These are phyloP conservation scores for Mimachlamys varia DNA, from an alignment of 2,888 invertebrate species.

Conservation along the genomic window DNA sequence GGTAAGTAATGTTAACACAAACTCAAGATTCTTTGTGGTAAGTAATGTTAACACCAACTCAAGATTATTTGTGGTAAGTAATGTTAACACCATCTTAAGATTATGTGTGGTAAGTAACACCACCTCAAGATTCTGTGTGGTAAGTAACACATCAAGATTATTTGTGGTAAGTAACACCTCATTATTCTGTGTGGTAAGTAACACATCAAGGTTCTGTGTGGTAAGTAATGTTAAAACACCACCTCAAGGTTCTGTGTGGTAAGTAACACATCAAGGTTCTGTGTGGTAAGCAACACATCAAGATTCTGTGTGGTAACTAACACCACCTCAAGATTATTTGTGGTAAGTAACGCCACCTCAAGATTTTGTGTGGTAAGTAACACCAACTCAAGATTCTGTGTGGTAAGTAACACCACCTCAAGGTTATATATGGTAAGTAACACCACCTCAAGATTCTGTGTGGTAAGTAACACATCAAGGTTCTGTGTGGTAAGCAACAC, in stretches of 20 bases:
- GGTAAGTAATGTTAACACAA: too few species aligned
- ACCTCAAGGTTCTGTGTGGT: constrained; percentile 80
- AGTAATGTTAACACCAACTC: too few species aligned
- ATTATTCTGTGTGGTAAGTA: constrained; percentile 78
- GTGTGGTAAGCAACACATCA: constrained; percentile 77
- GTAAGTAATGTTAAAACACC: constrained; percentile 70
- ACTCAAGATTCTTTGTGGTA: too few species aligned
- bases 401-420: too few species aligned
- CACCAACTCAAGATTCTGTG: too few species aligned
- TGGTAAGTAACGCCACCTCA: too few species aligned
- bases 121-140: constrained; percentile 79
- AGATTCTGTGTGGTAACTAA: constrained; percentile 78
- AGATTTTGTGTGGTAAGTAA: too few species aligned
- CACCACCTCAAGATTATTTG: too few species aligned
- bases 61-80: too few species aligned
- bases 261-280: constrained; percentile 66
- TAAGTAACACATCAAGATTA: constrained; percentile 64
- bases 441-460: constrained; percentile 78
- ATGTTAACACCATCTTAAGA: too few species aligned
- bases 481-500: constrained; percentile 76
- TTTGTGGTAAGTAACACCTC: constrained; percentile 77
- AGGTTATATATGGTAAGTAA: constrained; percentile 79
- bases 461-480: constrained; percentile 72
- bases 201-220: constrained; percentile 73
- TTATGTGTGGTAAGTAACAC: constrained; percentile 77